Percentiles rank a stretch among this genome's conserved stretches.
Evolutionary conservation across 2,797 vertebrate species (phyloP).

Genomic region (Mus spretus): DNA sequence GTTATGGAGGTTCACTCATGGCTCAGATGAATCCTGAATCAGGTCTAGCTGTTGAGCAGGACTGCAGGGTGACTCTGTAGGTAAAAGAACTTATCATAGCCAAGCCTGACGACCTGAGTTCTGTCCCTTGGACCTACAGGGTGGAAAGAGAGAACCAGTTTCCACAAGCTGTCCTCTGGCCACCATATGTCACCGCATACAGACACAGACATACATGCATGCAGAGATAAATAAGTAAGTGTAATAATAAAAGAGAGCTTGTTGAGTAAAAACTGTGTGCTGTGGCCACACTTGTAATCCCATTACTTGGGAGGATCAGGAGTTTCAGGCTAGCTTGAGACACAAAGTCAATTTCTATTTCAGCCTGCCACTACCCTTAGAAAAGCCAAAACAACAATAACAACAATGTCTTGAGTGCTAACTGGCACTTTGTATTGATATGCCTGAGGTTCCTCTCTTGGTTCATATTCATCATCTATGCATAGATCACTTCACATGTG

Average conservation of each 20-base stretch:
- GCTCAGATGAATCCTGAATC: constrained; percentile 12
- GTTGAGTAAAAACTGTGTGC: background rate
- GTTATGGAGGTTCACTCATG: constrained; percentile 39
- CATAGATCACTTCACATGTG: constrained; percentile 33
- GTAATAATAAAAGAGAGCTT: background rate
- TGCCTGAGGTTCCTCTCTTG: background rate
- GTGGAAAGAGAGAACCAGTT: background rate
- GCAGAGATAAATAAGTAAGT: background rate
- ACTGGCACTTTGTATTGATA: background rate
- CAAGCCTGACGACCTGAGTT: background rate
- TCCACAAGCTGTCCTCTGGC: background rate
- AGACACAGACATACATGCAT: background rate
- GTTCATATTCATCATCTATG: background rate
- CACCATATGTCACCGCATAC: background rate
- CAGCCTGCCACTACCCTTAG: background rate
- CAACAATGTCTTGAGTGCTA: background rate
- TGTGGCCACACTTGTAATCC: background rate
- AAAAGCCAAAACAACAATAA: background rate
- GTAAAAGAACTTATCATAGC: background rate
- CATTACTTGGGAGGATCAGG: background rate
- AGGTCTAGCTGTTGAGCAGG: background rate
- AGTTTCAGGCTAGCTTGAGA: background rate
- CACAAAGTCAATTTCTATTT: background rate
- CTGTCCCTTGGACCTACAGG: background rate
- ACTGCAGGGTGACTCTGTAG: background rate